A percentile compares a stretch with the other conserved stretches of the same genome.
These are phyloP conservation scores for Linyphia triangularis DNA, from an alignment of 2,888 invertebrate species.

Conservation along the genomic window DNA sequence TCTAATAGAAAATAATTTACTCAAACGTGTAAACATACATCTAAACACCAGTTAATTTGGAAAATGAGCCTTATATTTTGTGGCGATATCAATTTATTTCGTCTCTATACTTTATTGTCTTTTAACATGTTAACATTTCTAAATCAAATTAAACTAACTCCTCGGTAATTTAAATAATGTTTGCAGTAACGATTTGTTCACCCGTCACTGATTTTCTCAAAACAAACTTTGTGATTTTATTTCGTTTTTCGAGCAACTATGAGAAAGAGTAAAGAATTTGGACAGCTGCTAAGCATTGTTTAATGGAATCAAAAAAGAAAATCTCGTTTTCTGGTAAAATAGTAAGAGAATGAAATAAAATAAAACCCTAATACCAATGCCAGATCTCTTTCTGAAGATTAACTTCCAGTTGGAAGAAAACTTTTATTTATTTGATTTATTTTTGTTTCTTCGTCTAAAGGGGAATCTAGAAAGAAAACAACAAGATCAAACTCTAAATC, in stretches of 20 bases:
- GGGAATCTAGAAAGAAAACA: neutral
- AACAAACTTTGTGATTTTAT: conserved; percentile 22
- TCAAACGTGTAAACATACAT: too few relatives aligned
- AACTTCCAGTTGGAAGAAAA: conserved; percentile 30
- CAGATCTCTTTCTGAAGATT: conserved; percentile 46
- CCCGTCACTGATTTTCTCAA: too few relatives aligned
- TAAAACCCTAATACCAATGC: conserved; percentile 20
- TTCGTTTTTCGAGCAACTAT: neutral
- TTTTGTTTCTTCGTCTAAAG: conserved; percentile 6
- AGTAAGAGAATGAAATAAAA: conserved; percentile 13
- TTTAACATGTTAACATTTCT: too few relatives aligned
- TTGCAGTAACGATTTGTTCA: too few relatives aligned
- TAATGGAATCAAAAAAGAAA: conserved; percentile 29
- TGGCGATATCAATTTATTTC: too few relatives aligned
- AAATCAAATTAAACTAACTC: too few relatives aligned
- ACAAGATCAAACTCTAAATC: conserved; percentile 19
- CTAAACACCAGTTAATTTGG: too few relatives aligned
- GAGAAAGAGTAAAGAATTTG: conserved; percentile 1
- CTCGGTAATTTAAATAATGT: too few relatives aligned
- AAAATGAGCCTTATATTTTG: too few relatives aligned
- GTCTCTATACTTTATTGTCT: too few relatives aligned
- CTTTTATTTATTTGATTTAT: conserved; percentile 18
- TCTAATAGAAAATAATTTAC: too few relatives aligned
- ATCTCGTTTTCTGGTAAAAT: neutral
- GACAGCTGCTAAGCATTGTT: conserved; percentile 27